Evolutionary conservation across 2,888 invertebrate species (phyloP).

Genomic region (Leptothorax acervorum): DNA sequence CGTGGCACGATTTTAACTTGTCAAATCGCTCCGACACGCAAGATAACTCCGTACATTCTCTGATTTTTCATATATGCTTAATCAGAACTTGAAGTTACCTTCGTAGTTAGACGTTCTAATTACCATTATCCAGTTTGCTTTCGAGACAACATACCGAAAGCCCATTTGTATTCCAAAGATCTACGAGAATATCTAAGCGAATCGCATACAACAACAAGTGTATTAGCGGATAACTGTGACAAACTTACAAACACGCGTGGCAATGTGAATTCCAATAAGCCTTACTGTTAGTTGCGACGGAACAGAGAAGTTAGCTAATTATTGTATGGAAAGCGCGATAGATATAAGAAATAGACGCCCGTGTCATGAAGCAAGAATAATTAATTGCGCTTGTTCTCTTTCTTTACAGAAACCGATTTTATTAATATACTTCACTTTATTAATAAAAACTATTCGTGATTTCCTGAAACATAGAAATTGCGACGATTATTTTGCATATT

Average conservation of each 20-base stretch:
- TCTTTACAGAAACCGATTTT: not conserved
- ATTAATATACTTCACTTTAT: not conserved
- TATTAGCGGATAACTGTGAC: conserved; percentile 5
- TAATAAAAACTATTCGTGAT: not conserved
- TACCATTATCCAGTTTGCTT: conserved; percentile 73
- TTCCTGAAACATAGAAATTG: not conserved
- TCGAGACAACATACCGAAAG: conserved; percentile 66
- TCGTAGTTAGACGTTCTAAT: conserved; percentile 65
- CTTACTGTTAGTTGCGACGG: not conserved
- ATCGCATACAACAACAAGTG: conserved; percentile 34
- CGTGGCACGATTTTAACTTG: not conserved
- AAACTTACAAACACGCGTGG: conserved; percentile 42
- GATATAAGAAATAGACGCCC: conserved; percentile 2
- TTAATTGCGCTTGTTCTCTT: not conserved
- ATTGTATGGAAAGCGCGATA: conserved; percentile 7
- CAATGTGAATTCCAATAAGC: conserved; percentile 48
- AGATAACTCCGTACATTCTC: too few species aligned
- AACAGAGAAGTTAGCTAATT: not conserved
- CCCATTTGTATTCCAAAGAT: conserved; percentile 71
- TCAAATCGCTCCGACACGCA: not conserved
- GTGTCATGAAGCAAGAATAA: not conserved
- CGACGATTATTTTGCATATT: conserved; percentile 8
- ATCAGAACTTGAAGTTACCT: not conserved
- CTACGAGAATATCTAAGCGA: conserved; percentile 45
- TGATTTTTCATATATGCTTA: not conserved